phyloP scores from a whole-genome alignment of 2,888 invertebrate species.

The Netelia inedita region DNA sequence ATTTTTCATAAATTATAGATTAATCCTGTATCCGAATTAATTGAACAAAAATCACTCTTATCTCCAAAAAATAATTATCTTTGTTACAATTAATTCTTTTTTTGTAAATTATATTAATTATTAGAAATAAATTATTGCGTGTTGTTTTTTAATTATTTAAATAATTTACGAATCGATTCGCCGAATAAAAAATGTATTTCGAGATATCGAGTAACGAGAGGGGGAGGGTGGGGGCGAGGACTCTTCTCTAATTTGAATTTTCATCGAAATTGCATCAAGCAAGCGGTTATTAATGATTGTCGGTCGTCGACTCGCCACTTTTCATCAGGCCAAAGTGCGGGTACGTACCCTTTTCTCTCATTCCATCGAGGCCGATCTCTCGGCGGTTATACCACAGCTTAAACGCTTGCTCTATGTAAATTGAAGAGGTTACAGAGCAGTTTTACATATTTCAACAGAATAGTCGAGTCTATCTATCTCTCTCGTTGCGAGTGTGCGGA shows the following conservation, averaged over 20 bases:
- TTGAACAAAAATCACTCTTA: neutral
- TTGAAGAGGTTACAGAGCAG: slow-evolving; percentile 83
- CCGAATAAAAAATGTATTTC: neutral
- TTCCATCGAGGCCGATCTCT: slow-evolving; percentile 23
- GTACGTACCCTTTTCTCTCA: neutral
- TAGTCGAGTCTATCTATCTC: slow-evolving; percentile 42
- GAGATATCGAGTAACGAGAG: neutral
- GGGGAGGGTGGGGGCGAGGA: neutral
- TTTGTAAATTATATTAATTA: no score
- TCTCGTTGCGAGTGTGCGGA: slow-evolving; percentile 64
- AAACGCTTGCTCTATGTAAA: slow-evolving; percentile 82
- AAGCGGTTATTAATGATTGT: slow-evolving; percentile 42
- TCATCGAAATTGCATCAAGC: slow-evolving; percentile 15
- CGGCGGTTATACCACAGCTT: slow-evolving; percentile 20
- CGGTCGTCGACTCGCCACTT: slow-evolving; percentile 72
- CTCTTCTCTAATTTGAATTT: neutral
- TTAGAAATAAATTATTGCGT: no score
- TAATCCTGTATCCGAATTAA: neutral
- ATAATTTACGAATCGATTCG: no score
- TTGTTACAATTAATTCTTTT: no score
- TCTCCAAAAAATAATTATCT: no score
- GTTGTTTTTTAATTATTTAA: no score
- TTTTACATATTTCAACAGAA: slow-evolving; percentile 85
- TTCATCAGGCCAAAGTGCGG: slow-evolving; percentile 74
- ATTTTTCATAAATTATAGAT: slow-evolving; percentile 14